Base-by-base conservation (phyloP, 2,797 vertebrate species). In the Alca torda region DNA sequence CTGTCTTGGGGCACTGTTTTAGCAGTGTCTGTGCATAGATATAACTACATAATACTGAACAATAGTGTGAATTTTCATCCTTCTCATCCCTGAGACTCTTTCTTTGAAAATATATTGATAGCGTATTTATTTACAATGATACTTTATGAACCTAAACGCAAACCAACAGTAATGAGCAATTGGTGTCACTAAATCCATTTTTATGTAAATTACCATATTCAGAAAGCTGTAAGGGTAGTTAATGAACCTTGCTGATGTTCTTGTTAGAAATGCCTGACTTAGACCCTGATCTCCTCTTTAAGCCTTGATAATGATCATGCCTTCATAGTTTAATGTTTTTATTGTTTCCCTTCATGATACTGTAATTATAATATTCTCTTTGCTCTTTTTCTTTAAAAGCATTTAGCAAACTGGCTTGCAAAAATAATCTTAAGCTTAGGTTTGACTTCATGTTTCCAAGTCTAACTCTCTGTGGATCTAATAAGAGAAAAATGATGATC, bases 121-220 rank as follows among this genome's bases (percentile, higher is more conserved):
- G 61, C 78, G 65, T 96, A 91, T 97, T 98, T 98, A 97, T 98
- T 97, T 98, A 97, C 92, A 96, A 86, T 96, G 81, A 91, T 95
- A 95, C 90, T 98, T 98, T 97, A 97, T 94, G 96, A 96, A 96
- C 92, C 87, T 95, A 98, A 97, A 97, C 53, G 11, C 93, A 97
- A 97, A 96, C 91, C 3, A 7, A 96, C 91, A 97, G 93, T 97
- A 97, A 98, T 95, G 94, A 98, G 96, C 94, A 97, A 96, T 46
- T 85, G 51, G 41, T 96, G 85, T 97, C 96, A 96, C 95, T 97
- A 97, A 98, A 97, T 97, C 89, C 80, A 96, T 98, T 97, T 97
- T 97, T 96, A 97, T 97, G 93, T 96, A 98, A 97, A 98, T 98
- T 97, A 96, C 81, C 41, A 69, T 94, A 93, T 96, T 97, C 87